Conservation (phyloP, 1,140 invertebrate species). For the Anadara kagoshimensis region DNA sequence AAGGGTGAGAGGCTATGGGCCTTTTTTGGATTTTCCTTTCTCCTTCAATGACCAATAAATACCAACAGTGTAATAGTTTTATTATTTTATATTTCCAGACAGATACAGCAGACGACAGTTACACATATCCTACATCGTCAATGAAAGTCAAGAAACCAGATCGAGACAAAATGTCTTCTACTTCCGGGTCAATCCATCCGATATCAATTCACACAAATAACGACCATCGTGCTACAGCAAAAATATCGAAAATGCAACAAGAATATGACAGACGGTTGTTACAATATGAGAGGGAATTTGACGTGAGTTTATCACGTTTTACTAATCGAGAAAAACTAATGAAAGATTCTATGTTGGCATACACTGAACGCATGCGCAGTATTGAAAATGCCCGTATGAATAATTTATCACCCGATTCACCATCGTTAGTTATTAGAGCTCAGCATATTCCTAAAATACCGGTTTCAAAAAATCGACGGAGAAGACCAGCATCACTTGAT, state of each 20-base stretch:
- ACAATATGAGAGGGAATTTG: slow-evolving; percentile 32
- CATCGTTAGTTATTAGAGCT: slow-evolving; percentile 37
- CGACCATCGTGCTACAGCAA: too few species aligned
- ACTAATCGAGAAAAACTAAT: slow-evolving; percentile 18
- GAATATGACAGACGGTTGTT: slow-evolving; percentile 17
- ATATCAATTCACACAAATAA: too few species aligned
- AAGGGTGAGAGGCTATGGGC: too few species aligned
- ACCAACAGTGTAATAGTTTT: too few species aligned
- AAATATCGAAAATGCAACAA: background rate
- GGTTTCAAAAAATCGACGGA: slow-evolving; percentile 7
- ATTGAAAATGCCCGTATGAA: slow-evolving; percentile 29
- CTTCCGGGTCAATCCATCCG: too few species aligned
- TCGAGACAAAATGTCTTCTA: too few species aligned
- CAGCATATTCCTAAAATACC: slow-evolving; percentile 47
- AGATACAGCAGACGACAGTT: too few species aligned
- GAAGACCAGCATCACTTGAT: slow-evolving; percentile 45
- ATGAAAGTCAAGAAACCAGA: too few species aligned
- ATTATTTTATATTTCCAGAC: too few species aligned
- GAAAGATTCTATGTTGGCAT: slow-evolving; percentile 46
- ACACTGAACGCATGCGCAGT: slow-evolving; percentile 44
- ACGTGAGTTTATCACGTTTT: slow-evolving; percentile 21
- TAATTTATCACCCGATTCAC: slow-evolving; percentile 6
- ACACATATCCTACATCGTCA: too few species aligned
- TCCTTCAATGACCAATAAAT: too few species aligned
- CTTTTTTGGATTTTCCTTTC: too few species aligned